Percentiles rank a stretch among this genome's conserved stretches.
Evolutionary conservation across 2,888 invertebrate species (phyloP).

Genomic region (Agonopterix arenella): DNA sequence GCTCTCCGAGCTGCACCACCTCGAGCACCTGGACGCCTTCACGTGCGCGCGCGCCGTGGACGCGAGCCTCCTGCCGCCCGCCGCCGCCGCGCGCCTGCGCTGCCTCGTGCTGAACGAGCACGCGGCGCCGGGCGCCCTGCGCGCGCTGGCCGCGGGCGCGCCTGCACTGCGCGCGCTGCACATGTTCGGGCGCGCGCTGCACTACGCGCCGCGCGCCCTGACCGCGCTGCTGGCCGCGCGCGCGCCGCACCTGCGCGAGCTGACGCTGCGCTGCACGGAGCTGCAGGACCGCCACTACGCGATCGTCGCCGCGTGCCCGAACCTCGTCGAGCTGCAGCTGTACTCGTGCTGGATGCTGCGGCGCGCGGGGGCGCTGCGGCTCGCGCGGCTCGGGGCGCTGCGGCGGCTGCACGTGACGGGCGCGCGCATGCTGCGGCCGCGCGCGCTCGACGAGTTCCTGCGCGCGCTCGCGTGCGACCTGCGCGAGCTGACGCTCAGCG

Average conservation of each 20-base stretch:
- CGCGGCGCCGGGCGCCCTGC: constrained; percentile 15
- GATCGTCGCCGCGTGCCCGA: constrained; percentile 19
- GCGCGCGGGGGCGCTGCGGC: constrained; percentile 13
- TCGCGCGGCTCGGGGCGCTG: constrained; percentile 15
- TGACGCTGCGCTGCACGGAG: constrained; percentile 33
- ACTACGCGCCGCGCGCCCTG: constrained; percentile 21
- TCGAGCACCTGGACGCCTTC: constrained; percentile 26
- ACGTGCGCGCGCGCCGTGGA: constrained; percentile 8
- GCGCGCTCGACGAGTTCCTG: constrained; percentile 13
- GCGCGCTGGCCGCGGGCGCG: constrained; percentile 5
- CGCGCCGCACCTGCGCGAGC: constrained; percentile 18
- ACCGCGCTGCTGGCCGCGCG: constrained; percentile 15
- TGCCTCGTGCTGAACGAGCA: constrained; percentile 26
- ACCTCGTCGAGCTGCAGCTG: constrained; percentile 23
- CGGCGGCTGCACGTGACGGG: constrained; percentile 30
- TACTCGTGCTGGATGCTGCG: constrained; percentile 33
- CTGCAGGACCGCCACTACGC: constrained; percentile 24
- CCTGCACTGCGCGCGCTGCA: constrained; percentile 18
- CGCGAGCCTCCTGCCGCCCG: constrained; percentile 2
- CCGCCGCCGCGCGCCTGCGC: constrained; percentile 10
- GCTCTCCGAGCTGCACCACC: constrained; percentile 13
- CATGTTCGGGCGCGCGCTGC: constrained; percentile 30
- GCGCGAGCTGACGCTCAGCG: constrained; percentile 17
- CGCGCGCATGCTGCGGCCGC: constrained; percentile 20
- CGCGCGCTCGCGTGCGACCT: constrained; percentile 15